A percentile compares a stretch with the other conserved stretches of the same genome.
Evolutionary conservation across 1,140 invertebrate genomes (phyloP).

Genomic region (Hylyphantes graminicola): DNA sequence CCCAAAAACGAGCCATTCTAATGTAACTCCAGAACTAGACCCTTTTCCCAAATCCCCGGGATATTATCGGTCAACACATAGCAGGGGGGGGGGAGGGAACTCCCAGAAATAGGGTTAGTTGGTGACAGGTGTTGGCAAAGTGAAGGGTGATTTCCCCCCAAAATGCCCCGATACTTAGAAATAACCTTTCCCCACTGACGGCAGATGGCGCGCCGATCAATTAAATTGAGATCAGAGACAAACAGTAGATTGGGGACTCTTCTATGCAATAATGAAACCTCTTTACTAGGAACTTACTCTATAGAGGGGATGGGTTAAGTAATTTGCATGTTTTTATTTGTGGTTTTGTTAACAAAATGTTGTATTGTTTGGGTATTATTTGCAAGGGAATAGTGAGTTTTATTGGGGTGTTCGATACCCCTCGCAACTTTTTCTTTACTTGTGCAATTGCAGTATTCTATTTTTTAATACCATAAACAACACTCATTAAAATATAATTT

Average conservation of each 20-base stretch:
- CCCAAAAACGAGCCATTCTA: too few relatives aligned
- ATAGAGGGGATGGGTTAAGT: neutral
- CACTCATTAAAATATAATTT: too few relatives aligned
- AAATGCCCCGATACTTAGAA: constrained; percentile 41
- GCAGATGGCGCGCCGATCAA: constrained; percentile 54
- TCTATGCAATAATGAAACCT: constrained; percentile 6
- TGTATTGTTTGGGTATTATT: too few relatives aligned
- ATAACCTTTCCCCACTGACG: constrained; percentile 18
- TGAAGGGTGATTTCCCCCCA: constrained; percentile 44
- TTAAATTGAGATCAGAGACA: constrained; percentile 47
- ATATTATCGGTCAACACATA: constrained; percentile 20
- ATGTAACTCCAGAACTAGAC: too few relatives aligned
- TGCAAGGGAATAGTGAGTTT: too few relatives aligned
- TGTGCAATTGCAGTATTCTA: too few relatives aligned
- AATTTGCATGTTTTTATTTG: too few relatives aligned
- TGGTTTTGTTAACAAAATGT: too few relatives aligned
- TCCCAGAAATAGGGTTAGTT: neutral
- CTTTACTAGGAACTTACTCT: neutral
- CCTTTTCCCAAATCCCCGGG: too few relatives aligned
- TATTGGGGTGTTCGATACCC: too few relatives aligned
- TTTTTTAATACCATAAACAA: too few relatives aligned
- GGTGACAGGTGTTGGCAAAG: constrained; percentile 45
- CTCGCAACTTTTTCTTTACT: too few relatives aligned
- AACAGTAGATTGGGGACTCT: constrained; percentile 3
- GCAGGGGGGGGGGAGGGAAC: neutral